A percentile compares a stretch with the other conserved stretches of the same genome.
Conservation (phyloP, 2,113 vertebrate genomes). For the Zosterops pallidus region DNA sequence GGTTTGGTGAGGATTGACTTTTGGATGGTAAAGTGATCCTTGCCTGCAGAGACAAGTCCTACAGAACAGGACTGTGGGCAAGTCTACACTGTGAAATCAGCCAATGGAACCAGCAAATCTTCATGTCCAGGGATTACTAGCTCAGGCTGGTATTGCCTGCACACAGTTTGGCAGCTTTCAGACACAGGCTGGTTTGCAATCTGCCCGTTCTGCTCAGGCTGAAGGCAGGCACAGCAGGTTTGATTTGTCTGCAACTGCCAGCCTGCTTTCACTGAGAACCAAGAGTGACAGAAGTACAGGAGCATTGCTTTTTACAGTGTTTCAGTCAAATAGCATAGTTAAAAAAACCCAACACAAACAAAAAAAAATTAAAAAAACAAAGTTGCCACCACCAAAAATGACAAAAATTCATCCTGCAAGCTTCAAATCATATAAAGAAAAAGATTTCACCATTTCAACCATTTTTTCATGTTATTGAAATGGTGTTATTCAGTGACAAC, state of each 20-base stretch:
- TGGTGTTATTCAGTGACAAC: not conserved
- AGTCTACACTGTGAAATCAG: not conserved
- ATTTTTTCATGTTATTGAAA: fast-evolving
- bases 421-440: not conserved
- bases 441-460: not conserved
- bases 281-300: not conserved
- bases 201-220: not conserved
- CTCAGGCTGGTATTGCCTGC: not conserved
- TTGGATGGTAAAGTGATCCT: not conserved
- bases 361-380: no score
- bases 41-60: not conserved
- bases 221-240: not conserved
- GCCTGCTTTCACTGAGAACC: not conserved
- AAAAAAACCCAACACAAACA: not conserved
- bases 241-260: not conserved
- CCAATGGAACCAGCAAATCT: not conserved
- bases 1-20: not conserved
- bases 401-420: not conserved
- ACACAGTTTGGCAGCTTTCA: not conserved
- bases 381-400: not conserved
- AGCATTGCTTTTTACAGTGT: not conserved
- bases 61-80: not conserved
- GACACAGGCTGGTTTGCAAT: not conserved
- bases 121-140: not conserved
- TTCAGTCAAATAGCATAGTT: not conserved